Base-by-base conservation (phyloP, 2,888 invertebrate species). In the Macrosoma leucophasiata region DNA sequence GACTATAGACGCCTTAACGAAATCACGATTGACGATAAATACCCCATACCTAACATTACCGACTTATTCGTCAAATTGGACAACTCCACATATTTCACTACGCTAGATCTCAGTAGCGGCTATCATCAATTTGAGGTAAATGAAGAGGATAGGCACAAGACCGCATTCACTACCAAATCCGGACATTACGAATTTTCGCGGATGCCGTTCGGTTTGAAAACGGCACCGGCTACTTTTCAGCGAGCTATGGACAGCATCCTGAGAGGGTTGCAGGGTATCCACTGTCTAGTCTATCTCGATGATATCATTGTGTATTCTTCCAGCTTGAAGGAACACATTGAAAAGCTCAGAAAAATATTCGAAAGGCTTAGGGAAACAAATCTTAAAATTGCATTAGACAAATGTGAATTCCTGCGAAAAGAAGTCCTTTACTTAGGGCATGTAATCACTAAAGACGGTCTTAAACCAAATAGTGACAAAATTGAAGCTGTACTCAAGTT, bases 221-320 rank as follows among this genome's bases (percentile, higher is more conserved):
- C 39, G 1, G 68, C 71, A 1, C 72, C 74, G 0, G 57, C 60
- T 1, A 67, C 68, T 0, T 70, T 74, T 32, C 69, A 70, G 45
- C 29, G 66, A 3, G 36, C 62, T 0, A 71, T 71, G 67, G 58
- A 69, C 21, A 55, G 45, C 30, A 52, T 72, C 0, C 34, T 73
- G 6, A 25, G 50, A 13, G 65, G 63, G 3, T 22, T 68, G 9
- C 55, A 55, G 43, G 58, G 57, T 0, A 37, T 48, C 3, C 48
- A 58, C 43, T 64, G 58, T 31, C 43, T 64, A 6, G 53, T 62
- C 1, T 66, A 64, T 27, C 17, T 65, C 6, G 65, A 67, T 31
- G 67, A 67, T 36, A 52, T 68, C 1, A 57, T 68, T 4, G 36
- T 68, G 1, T 65, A 47, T 18, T 52, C 46, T 2, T 34, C 13